Evolutionary conservation across 2,797 vertebrate genomes (phyloP), one percentile per base, ranked within the genome.

Genomic region (Rhynchonycteris naso): DNA sequence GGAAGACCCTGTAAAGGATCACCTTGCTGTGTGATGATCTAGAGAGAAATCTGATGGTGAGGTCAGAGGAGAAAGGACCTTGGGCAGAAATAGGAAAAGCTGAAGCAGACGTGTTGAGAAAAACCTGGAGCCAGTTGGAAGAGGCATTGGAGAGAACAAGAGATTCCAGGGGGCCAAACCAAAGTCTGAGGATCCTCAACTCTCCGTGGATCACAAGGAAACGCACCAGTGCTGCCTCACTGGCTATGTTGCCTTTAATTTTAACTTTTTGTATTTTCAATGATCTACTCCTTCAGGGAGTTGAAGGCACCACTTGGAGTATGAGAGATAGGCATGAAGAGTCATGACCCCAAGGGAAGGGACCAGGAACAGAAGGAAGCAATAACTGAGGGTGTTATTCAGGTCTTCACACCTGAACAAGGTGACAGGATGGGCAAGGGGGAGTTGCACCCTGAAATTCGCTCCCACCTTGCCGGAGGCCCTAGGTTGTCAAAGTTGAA

Each of bases 121-220:
- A 47, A 33, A 35, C 5, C 47, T 68, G 68, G 33, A 52, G 18
- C 30, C 30, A 35, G 35, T 12, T 78, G 63, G 21, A 81, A 38
- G 75, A 79, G 18, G 26, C 19, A 2, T 6, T 10, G 28, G 72
- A 65, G 18, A 63, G 56, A 63, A 21, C 9, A 14, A 24, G 78
- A 66, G 30, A 5, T 22, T 24, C 24, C 15, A 0, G 13, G 59
- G 26, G 50, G 15, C 59, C 22, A 5, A 28, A 21, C 7, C 7
- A 1, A 21, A 59, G 81, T 50, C 43, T 86, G 15, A 10, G 56
- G 30, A 38, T 50, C 30, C 50, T 30, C 52, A 28, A 0, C 43
- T 69, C 28, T 19, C 12, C 19, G 16, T 1, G 33, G 59, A 21
- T 11, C 26, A 4, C 47, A 43, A 47, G 75, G n/a, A 66, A 58